Conservation (phyloP, 2,888 invertebrate species). For the Dexiosoma caninum region DNA sequence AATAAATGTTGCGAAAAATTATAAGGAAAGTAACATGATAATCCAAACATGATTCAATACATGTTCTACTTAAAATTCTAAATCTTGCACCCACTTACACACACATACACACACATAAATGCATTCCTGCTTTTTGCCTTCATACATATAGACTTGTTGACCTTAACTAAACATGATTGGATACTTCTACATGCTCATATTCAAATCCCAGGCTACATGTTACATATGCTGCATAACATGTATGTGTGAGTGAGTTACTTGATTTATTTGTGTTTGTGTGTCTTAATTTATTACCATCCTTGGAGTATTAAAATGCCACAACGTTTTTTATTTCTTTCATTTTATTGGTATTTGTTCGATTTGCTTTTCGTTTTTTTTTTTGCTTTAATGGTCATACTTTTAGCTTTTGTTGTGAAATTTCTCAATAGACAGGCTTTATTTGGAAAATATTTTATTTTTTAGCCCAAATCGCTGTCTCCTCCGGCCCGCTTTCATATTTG, state of each 20-base stretch:
- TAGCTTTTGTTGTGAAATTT: not conserved
- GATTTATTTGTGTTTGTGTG: not conserved
- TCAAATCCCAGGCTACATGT: not conserved
- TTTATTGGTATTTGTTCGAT: not conserved
- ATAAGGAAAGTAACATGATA: not conserved
- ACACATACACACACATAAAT: not conserved
- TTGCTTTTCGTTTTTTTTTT: not conserved
- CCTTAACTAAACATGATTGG: slow-evolving; percentile 5
- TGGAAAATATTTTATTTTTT: not conserved
- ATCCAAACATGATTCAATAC: slow-evolving; percentile 12
- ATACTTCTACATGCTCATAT: not conserved
- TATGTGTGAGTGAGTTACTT: not conserved
- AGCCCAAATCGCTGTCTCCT: too few relatives aligned
- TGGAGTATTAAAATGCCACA: not conserved
- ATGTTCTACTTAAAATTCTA: slow-evolving; percentile 11
- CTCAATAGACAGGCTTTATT: not conserved
- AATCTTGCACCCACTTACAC: not conserved
- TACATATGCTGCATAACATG: not conserved
- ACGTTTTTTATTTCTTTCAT: not conserved
- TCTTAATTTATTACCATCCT: not conserved
- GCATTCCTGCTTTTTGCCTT: not conserved
- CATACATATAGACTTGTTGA: slow-evolving; percentile 2
- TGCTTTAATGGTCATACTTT: not conserved
- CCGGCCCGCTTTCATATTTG: not conserved
- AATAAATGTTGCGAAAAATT: slow-evolving; percentile 17